Conservation (phyloP, 2,888 invertebrate genomes). For the Ophion obscuratus region DNA sequence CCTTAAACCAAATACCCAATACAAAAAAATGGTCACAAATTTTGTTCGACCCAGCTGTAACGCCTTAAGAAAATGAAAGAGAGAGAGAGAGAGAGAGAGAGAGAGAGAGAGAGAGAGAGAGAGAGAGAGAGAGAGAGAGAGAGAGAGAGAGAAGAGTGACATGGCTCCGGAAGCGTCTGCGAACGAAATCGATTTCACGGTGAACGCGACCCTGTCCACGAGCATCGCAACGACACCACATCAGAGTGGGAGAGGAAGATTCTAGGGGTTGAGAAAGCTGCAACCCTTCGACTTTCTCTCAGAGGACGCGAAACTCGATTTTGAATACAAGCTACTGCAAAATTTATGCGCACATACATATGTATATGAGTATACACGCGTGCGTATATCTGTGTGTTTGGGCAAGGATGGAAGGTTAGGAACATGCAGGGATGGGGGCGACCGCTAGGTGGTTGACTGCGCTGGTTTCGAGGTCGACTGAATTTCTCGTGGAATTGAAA, state of each 20-base stretch:
- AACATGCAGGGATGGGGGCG: constrained; percentile 61
- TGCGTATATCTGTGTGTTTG: constrained; percentile 16
- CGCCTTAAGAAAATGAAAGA: background rate
- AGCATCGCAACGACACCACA: constrained; percentile 41
- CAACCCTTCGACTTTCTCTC: constrained; percentile 40
- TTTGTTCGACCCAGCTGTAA: no score
- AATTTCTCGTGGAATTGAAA: constrained; percentile 79
- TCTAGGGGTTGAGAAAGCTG: constrained; percentile 44
- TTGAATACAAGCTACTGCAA: constrained; percentile 52
- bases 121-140: constrained; percentile 15
- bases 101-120: background rate
- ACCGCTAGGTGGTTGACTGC: constrained; percentile 71
- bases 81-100: background rate
- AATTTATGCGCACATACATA: constrained; percentile 43
- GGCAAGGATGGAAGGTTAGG: constrained; percentile 39
- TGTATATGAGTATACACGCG: background rate
- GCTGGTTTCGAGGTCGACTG: constrained; percentile 76
- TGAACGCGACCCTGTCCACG: constrained; percentile 65
- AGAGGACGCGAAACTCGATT: constrained; percentile 59
- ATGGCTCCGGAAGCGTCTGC: constrained; percentile 58
- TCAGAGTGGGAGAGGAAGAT: constrained; percentile 29
- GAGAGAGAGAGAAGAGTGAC: constrained; percentile 11
- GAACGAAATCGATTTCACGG: constrained; percentile 75
- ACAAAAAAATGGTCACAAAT: no score
- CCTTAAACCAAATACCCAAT: no score